These are phyloP conservation scores for Cassiopea andromeda DNA, from an alignment of 30 jellyfish, hydroid and myxozoan genomes.

Conservation along the genomic window DNA sequence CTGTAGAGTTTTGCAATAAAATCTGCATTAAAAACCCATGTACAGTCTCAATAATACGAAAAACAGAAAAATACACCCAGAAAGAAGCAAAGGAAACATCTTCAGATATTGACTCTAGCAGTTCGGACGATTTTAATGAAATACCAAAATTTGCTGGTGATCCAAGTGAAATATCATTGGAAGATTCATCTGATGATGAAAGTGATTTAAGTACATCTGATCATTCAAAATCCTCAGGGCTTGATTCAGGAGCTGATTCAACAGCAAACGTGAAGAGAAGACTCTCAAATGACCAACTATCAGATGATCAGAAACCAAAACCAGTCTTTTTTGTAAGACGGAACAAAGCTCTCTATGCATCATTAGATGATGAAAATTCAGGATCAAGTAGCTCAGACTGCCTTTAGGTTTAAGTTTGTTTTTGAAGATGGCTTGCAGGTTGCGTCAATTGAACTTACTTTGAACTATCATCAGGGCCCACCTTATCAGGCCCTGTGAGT, in stretches of 20 bases:
- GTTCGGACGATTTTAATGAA: conserved; percentile 56
- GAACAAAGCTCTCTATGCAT: conserved; percentile 65
- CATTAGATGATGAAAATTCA: conserved; percentile 68
- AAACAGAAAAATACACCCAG: conserved; percentile 42
- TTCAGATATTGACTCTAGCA: conserved; percentile 52
- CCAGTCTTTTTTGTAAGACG: conserved; percentile 68
- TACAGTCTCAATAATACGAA: conserved; percentile 37
- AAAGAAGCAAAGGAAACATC: conserved; percentile 3
- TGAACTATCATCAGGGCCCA: too few relatives aligned
- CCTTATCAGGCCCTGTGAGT: too few relatives aligned
- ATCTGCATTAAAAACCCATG: conserved; percentile 75
- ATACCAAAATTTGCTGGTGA: conserved; percentile 48
- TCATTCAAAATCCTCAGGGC: conserved; percentile 50
- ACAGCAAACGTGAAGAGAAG: conserved; percentile 29
- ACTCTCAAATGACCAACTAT: conserved; percentile 40
- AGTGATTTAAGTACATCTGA: conserved; percentile 50
- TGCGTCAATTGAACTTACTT: too few relatives aligned
- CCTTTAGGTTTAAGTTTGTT: conserved; percentile 8
- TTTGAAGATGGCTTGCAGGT: too few relatives aligned
- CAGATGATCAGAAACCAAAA: conserved; percentile 37
- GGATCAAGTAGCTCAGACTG: conserved; percentile 77
- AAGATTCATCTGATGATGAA: conserved; percentile 59
- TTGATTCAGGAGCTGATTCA: conserved; percentile 26
- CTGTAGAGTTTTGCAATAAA: conserved; percentile 68
- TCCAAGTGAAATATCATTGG: conserved; percentile 65